A percentile compares a stretch with the other conserved stretches of the same genome.
Conservation (phyloP, 2,888 invertebrate species). For the Ypsolopha scabrella region DNA sequence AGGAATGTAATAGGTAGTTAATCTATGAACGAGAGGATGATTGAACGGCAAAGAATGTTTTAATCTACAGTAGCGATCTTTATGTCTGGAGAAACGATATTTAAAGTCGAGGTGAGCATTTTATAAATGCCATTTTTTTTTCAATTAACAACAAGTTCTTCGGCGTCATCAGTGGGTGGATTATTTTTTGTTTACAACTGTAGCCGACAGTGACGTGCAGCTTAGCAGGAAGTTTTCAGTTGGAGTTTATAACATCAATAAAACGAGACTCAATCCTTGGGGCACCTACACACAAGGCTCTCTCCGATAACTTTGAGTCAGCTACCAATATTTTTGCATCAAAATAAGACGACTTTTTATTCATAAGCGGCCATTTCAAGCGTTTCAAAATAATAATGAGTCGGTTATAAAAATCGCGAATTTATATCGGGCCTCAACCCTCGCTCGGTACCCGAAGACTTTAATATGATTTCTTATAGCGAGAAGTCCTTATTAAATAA, state of each 20-base stretch:
- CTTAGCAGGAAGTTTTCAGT: too few species aligned
- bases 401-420: conserved; percentile 60
- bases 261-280: conserved; percentile 9
- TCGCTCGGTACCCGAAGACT: conserved; percentile 19
- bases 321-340: conserved; percentile 58
- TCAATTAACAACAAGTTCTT: not conserved
- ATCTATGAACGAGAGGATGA: conserved; percentile 9
- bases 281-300: conserved; percentile 13
- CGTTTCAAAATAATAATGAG: conserved; percentile 62
- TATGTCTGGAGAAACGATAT: conserved; percentile 5
- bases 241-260: conserved; percentile 22
- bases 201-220: too few species aligned
- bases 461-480: conserved; percentile 61
- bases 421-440: conserved; percentile 46
- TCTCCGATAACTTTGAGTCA: conserved; percentile 35
- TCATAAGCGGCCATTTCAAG: conserved; percentile 48
- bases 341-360: conserved; percentile 57
- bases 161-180: too few species aligned
- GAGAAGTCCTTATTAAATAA: conserved; percentile 59
- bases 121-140: not conserved
- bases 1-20: conserved; percentile 29
- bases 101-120: not conserved
- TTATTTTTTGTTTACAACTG: too few species aligned
- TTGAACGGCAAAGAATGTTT: conserved; percentile 18
- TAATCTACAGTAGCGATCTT: conserved; percentile 20